Evolutionary conservation across 2,888 invertebrate species (phyloP), one percentile per base, ranked within the genome.

Genomic region (Strigamia maritima): DNA sequence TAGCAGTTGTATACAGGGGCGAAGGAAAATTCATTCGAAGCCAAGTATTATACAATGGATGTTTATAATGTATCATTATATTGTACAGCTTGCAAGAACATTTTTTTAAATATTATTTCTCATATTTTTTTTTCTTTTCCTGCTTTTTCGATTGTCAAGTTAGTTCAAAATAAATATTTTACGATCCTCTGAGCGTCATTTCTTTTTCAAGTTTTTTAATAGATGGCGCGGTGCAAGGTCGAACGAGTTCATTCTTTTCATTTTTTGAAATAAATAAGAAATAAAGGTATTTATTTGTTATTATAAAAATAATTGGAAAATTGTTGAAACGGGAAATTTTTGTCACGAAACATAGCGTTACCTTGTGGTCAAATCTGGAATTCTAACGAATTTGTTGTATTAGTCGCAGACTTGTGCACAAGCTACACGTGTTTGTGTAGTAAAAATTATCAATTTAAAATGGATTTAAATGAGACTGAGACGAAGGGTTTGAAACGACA

Each of bases 111-210:
- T 14, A 40, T 40, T 14, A 16, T 14, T 44, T 44, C 14, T 44
- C 14, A n/a, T 12, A 2, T 44, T 44, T 44, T 14, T 44, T 12
- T 44, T 44, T 44, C 44, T n/a, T 60, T n/a, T 60, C 24, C 22
- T 10, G 10, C 12, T 19, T 60, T n/a, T 19, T n/a, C 60, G 10
- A 19, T 60, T 60, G 60, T 60, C 60, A 60, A 60, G 19, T 19
- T 60, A 60, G 60, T 60, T 60, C 8, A 1, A 60, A 60, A 60
- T 60, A 60, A 60, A 60, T 60, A 60, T 60, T 60, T 60, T 60
- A 60, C 28, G n/a, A 75, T 24, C 75, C n/a, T 75, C 28, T 10
- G 19, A 28, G 35, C 16, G n/a, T 1, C 14, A 70, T 28, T 35
- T 35, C 3, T 28, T 28, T 35, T 19, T n/a, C 16, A 31, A 24